Evolutionary conservation across 2,113 vertebrate genomes (phyloP).

Genomic region (Pseudopodoces humilis): DNA sequence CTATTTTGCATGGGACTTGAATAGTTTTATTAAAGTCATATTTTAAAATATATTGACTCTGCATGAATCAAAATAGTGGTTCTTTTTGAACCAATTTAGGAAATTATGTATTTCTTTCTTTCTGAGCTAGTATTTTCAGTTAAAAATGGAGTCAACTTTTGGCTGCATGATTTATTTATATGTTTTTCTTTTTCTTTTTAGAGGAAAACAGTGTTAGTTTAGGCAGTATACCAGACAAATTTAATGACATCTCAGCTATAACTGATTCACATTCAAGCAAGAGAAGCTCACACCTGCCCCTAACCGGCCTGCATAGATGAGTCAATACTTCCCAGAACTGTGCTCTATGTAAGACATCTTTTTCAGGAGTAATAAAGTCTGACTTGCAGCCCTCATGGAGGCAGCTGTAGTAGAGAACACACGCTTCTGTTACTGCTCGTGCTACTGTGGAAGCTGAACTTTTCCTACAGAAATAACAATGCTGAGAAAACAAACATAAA

Average conservation of each 20-base stretch:
- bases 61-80: neutral
- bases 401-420: neutral
- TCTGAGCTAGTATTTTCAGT: neutral
- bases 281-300: neutral
- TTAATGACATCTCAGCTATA: neutral
- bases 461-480: neutral
- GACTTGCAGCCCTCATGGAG: neutral
- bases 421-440: neutral
- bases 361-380: neutral
- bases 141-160: neutral
- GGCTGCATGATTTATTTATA: neutral
- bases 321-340: neutral
- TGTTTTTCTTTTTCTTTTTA: neutral
- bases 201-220: neutral
- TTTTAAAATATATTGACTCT: neutral
- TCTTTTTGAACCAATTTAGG: neutral
- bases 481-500: neutral
- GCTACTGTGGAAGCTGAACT: neutral
- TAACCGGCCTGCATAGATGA: neutral
- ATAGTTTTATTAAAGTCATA: neutral
- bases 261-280: neutral
- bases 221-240: neutral
- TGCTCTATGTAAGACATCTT: neutral
- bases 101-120: neutral
- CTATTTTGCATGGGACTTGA: neutral